Evolutionary conservation across 2,888 invertebrate species (phyloP).

Genomic region (Salpingus planirostris): DNA sequence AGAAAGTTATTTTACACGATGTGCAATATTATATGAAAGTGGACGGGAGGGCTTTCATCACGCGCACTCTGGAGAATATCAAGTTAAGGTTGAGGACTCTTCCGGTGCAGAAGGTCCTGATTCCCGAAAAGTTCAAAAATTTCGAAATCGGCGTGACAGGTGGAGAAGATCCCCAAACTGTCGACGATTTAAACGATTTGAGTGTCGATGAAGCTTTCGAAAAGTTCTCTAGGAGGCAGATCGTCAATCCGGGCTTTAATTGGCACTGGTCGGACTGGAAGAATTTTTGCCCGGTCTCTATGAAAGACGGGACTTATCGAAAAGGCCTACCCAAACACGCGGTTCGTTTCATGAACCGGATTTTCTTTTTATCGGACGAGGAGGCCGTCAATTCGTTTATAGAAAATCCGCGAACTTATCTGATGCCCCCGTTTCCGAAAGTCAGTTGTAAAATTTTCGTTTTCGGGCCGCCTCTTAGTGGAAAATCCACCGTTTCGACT

Average conservation of each 20-base stretch:
- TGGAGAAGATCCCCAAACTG: constrained; percentile 13
- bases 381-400: constrained; percentile 47
- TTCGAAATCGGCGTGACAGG: constrained; percentile 4
- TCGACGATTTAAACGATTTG: too few relatives aligned
- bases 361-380: constrained; percentile 50
- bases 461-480: constrained; percentile 51
- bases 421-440: constrained; percentile 49
- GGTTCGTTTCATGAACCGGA: constrained; percentile 52
- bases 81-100: constrained; percentile 39
- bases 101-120: constrained; percentile 32
- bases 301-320: constrained; percentile 46
- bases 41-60: constrained; percentile 46
- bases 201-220: constrained; percentile 35
- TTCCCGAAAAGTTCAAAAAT: constrained; percentile 31
- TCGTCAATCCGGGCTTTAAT: constrained; percentile 33
- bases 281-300: constrained; percentile 52
- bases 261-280: constrained; percentile 51
- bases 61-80: constrained; percentile 46
- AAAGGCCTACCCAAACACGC: constrained; percentile 48
- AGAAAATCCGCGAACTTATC: constrained; percentile 53
- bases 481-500: constrained; percentile 50
- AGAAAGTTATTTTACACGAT: constrained; percentile 45
- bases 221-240: constrained; percentile 26
- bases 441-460: constrained; percentile 52
- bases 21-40: constrained; percentile 49